Percentiles rank a stretch among this genome's conserved stretches.
These are phyloP conservation scores for Diabrotica virgifera DNA, from an alignment of 1,140 invertebrate species.

Conservation along the genomic window DNA sequence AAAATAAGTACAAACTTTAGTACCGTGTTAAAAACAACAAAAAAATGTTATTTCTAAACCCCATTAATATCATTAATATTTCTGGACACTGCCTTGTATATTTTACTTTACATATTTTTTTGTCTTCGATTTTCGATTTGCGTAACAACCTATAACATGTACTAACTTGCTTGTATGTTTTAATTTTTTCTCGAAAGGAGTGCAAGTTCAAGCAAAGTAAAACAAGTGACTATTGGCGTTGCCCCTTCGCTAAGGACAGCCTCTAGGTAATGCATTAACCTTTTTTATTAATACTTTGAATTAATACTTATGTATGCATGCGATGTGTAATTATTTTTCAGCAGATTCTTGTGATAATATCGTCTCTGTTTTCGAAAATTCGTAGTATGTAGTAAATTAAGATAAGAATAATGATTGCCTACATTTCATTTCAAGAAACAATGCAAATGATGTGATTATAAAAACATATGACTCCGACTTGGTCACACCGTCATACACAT, in stretches of 20 bases:
- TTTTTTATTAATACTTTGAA: not conserved
- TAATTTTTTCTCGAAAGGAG: slow-evolving; percentile 42
- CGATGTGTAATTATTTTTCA: not conserved
- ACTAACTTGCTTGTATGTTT: slow-evolving; percentile 47
- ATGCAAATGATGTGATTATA: too few species aligned
- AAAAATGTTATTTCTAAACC: too few species aligned
- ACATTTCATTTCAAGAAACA: too few species aligned
- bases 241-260: slow-evolving; percentile 47
- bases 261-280: slow-evolving; percentile 42
- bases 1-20: too few species aligned
- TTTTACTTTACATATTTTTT: not conserved
- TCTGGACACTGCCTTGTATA: not conserved
- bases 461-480: too few species aligned
- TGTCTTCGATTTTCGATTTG: not conserved
- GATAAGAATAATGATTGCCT: too few species aligned
- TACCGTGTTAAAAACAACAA: too few species aligned
- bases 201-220: slow-evolving; percentile 44
- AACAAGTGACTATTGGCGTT: slow-evolving; percentile 45
- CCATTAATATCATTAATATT: not conserved
- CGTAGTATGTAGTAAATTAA: too few species aligned
- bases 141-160: not conserved
- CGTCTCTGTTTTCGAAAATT: too few species aligned
- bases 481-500: too few species aligned
- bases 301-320: not conserved
- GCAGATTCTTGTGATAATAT: too few species aligned